Evolutionary conservation across 2,797 vertebrate species (phyloP).

Genomic region (Alouatta caraya): DNA sequence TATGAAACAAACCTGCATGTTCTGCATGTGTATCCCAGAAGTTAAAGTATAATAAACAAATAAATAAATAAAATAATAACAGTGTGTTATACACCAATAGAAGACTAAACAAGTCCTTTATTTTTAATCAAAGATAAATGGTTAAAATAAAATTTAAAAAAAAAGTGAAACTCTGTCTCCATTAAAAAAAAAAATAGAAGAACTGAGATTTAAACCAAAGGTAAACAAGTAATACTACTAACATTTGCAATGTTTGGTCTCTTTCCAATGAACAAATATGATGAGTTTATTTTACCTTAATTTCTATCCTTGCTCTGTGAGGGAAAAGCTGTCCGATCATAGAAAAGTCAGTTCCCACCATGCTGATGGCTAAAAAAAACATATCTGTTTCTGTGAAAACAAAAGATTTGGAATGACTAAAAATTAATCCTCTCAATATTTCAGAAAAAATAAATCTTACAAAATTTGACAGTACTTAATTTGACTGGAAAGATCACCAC

Average conservation of each 20-base stretch:
- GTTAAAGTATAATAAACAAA: no score
- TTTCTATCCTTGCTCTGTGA: constrained; percentile 94
- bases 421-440: constrained; percentile 29
- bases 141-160: no score
- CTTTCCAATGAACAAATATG: constrained; percentile 27
- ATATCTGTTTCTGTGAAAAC: constrained; percentile 93
- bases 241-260: not conserved
- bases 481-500: not conserved
- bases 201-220: constrained; percentile 36
- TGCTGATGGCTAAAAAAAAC: constrained; percentile 98
- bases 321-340: constrained; percentile 97
- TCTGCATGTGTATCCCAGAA: no score
- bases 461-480: constrained; percentile 35
- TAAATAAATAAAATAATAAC: no score
- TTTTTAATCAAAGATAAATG: no score
- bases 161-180: not conserved
- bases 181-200: not conserved
- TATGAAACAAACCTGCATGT: no score
- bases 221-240: not conserved
- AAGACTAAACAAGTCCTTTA: no score
- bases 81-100: no score
- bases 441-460: constrained; percentile 9
- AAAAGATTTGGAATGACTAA: constrained; percentile 42
- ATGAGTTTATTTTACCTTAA: constrained; percentile 89
- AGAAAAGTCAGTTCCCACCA: constrained; percentile 99